Percentiles rank a stretch among this genome's conserved stretches.
phyloP scores from a whole-genome alignment of 2,113 vertebrate genomes.

The Notarius lentiginosus region DNA sequence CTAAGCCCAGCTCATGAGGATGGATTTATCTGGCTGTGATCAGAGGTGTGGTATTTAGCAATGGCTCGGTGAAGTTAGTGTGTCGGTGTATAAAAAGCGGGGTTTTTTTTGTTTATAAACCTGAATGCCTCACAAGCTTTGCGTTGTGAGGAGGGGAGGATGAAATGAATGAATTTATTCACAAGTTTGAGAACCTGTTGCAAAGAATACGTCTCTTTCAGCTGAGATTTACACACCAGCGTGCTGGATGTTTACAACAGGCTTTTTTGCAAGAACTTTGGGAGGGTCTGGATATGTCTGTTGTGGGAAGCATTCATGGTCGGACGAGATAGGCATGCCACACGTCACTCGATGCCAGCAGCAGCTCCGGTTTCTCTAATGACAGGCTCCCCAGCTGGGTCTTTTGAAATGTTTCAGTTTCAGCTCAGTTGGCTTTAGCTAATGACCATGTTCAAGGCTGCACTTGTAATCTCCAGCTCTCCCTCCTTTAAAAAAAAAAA shows the following conservation, averaged over 20 bases:
- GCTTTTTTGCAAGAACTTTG: constrained; percentile 11
- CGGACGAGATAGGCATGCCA: constrained; percentile 13
- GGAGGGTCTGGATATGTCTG: constrained; percentile 33
- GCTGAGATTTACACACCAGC: constrained; percentile 12
- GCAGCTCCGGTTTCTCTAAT: constrained; percentile 46
- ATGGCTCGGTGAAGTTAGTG: constrained; percentile 7
- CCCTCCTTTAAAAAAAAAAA: constrained; percentile 13
- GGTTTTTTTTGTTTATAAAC: background rate
- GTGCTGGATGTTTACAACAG: background rate
- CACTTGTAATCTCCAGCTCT: constrained; percentile 11
- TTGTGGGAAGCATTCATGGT: constrained; percentile 26
- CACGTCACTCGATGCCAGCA: constrained; percentile 26
- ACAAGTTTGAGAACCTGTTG: background rate
- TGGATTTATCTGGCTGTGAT: constrained; percentile 21
- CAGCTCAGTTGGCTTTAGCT: constrained; percentile 9
- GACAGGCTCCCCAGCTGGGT: constrained; percentile 36
- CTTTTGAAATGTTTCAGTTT: constrained; percentile 23
- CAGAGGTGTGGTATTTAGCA: constrained; percentile 19
- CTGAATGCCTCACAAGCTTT: background rate
- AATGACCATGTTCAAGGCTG: constrained; percentile 24
- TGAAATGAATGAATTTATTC: background rate
- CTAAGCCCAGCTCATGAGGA: constrained; percentile 18
- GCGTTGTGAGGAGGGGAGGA: background rate
- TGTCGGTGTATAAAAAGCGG: background rate
- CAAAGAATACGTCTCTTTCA: constrained; percentile 13